Base-by-base conservation (phyloP, 2,888 invertebrate genomes). In the Amiota communis region DNA sequence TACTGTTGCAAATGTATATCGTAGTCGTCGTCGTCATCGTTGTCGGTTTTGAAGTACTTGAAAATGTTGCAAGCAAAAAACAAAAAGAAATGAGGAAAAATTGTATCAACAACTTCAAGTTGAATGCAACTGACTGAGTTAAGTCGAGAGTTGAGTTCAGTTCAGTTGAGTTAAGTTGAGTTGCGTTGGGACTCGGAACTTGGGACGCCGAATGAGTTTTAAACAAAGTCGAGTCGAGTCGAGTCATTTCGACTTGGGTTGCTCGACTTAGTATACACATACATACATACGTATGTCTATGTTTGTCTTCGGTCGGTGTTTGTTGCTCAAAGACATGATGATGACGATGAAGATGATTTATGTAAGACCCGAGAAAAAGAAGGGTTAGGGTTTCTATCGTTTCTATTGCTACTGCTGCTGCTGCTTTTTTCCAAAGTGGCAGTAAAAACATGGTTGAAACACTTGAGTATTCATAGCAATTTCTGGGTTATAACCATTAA, bases 401-500 rank as follows among this genome's bases (percentile, higher is more conserved):
- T 53, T n/a, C n/a, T 8, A 6, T 53, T 53, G 53, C 10, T n/a
- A 12, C n/a, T 53, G 53, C 53, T n/a, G 53, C n/a, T 53, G 53
- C 53, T 36, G 36, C 36, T 36, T 36, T 36, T 36, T 36, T 36
- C 36, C 36, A 20, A 15, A 59, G 17, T 17, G 48, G 51, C 23
- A 53, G 23, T 20, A 53, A 65, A 65, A 65, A 65, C 48, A 48
- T 65, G 47, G 76, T 36, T 59, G 72, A 70, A 78, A 82, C 76
- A 83, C 85, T 82, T 85, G 76, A 80, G 85, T 82, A 82, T 82
- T 85, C 82, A 85, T 85, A 51, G 85, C 82, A 80, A 83, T 83
- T 83, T 83, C 82, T 83, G 85, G 84, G 82, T 83, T 83, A 82
- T 80, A 83, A 81, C 79, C 85, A 82, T 82, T 82, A 83, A 81